phyloP scores from a whole-genome alignment of 2,888 invertebrate genomes.

The Lacanobia wlatinum region DNA sequence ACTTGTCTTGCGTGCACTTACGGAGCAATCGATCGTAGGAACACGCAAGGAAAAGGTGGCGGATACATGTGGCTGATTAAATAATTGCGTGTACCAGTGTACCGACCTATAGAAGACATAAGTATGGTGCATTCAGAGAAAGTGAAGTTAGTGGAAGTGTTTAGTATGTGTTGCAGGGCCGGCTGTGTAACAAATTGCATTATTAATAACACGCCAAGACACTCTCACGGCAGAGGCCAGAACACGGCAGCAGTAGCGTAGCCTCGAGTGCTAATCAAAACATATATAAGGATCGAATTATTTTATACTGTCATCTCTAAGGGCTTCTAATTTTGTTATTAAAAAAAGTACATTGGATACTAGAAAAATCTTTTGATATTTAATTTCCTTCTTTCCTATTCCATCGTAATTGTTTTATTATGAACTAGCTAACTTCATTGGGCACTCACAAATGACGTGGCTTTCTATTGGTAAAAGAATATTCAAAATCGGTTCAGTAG shows the following conservation, averaged over 20 bases:
- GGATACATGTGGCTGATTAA: conserved; percentile 44
- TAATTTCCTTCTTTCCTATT: neutral
- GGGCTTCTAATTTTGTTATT: neutral
- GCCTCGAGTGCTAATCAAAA: conserved; percentile 15
- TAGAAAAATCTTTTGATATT: conserved; percentile 9
- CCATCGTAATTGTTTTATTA: neutral
- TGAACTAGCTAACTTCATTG: too few species aligned
- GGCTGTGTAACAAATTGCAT: conserved; percentile 52
- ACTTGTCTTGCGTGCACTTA: conserved; percentile 35
- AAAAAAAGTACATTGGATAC: neutral
- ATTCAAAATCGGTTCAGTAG: too few species aligned
- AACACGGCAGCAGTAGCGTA: conserved; percentile 20
- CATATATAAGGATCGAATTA: neutral
- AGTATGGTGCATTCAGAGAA: conserved; percentile 58
- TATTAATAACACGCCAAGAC: conserved; percentile 54
- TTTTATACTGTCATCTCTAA: neutral
- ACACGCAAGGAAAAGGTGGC: conserved; percentile 47
- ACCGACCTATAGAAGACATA: conserved; percentile 20
- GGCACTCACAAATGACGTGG: too few species aligned
- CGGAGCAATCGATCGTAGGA: conserved; percentile 38
- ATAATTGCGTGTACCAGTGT: conserved; percentile 24
- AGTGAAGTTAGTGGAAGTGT: conserved; percentile 52
- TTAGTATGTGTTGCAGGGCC: conserved; percentile 52
- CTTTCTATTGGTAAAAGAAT: too few species aligned
- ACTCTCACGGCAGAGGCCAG: conserved; percentile 24